Evolutionary conservation across 1,140 invertebrate genomes (phyloP), one percentile per base, ranked within the genome.

Genomic region (Drosophila elegans): DNA sequence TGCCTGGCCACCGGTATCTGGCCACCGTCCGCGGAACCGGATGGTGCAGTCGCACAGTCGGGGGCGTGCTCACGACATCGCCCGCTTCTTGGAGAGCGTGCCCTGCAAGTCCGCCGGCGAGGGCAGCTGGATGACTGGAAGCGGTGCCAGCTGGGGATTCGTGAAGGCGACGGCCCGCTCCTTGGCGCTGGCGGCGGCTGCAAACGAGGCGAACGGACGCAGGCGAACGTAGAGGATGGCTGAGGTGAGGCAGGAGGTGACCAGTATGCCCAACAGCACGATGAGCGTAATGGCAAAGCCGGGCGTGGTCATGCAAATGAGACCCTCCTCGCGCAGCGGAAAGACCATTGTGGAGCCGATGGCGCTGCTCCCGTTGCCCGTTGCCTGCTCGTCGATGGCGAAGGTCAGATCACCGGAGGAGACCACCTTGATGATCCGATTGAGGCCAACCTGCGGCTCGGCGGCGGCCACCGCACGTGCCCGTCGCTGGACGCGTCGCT

Each of bases 221-320:
- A 97, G 92, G 72, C 96, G 94, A 36, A 97, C 93, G 88, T 97
- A 98, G 3, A 98, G 94, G 74, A 97, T 96, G 2, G 96, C 95
- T 25, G 97, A 98, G 41, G 97, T 93, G 10, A 97, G 93, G 86
- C 96, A 98, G 3, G 97, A 97, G 45, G 95, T 95, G 21, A 98
- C 93, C 49, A 98, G 93, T 45, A 97, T 96, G 46, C 94, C 95
- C 32, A 98, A 93, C 3, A 98, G 93, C 11, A 98, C 94, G 36
- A 97, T 94, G 7, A 98, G 93, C 7, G 97, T 97, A 5, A 97
- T 95, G 38, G 97, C 96, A 91, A 98, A 98, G 1, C 97, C 96
- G 11, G 97, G 96, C 2, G 97, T 97, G 1, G 97, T 98, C 96
- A 98, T 98, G 92, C 97, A 98, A 59, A 98, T 97, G 71, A 97